phyloP scores from a whole-genome alignment of 2,113 vertebrate genomes.

The Aepyceros melampus region DNA sequence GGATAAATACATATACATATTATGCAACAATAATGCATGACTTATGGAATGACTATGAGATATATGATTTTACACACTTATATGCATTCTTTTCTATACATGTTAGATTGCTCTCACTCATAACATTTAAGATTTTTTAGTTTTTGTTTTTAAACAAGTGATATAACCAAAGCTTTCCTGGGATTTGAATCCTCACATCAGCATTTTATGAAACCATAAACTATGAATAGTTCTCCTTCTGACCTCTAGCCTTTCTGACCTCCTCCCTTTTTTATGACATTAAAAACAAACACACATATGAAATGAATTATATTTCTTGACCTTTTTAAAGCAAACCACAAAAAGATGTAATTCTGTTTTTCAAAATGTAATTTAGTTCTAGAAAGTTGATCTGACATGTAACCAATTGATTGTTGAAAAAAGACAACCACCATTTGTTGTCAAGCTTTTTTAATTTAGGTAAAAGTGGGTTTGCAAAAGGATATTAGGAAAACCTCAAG shows the following conservation, averaged over 20 bases:
- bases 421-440: not conserved
- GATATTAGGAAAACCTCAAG: not conserved
- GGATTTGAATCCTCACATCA: not conserved
- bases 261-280: constrained; percentile 7
- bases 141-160: constrained; percentile 25
- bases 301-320: constrained; percentile 41
- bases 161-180: not conserved
- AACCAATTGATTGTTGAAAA: not conserved
- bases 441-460: constrained; percentile 47
- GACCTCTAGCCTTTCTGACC: not conserved
- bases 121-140: not conserved
- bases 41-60: not conserved
- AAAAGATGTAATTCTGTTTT: constrained; percentile 20
- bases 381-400: constrained; percentile 4
- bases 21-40: not conserved
- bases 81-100: not conserved
- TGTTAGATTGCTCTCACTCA: not conserved
- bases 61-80: not conserved
- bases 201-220: constrained; percentile 37
- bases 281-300: constrained; percentile 44
- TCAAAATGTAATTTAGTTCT: constrained; percentile 16
- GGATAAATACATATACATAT: not conserved
- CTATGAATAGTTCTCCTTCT: constrained; percentile 18
- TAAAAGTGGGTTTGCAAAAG: constrained; percentile 30
- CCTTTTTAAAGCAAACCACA: not conserved